Evolutionary conservation across 2,797 vertebrate species (phyloP).

Genomic region (Neopelma chrysocephalum): DNA sequence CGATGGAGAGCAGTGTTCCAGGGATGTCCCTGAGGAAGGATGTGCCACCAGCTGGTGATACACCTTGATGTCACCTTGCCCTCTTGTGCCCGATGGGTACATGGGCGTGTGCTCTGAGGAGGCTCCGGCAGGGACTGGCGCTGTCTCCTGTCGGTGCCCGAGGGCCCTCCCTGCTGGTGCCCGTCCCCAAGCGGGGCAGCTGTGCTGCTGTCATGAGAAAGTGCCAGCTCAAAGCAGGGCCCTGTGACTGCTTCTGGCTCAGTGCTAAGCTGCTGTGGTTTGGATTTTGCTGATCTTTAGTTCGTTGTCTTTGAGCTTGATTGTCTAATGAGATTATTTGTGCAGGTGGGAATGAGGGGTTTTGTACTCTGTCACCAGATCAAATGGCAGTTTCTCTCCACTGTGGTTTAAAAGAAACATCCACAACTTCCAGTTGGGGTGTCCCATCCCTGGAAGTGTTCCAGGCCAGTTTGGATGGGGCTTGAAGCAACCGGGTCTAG

Average conservation of each 20-base stretch:
- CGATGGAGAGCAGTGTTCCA: background rate
- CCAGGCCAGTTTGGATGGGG: background rate
- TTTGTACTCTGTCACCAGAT: background rate
- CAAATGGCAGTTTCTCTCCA: background rate
- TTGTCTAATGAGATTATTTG: background rate
- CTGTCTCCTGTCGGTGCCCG: background rate
- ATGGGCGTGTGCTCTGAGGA: fast-evolving
- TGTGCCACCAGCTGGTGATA: fast-evolving
- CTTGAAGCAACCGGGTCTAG: background rate
- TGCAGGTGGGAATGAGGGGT: background rate
- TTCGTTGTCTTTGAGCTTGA: background rate
- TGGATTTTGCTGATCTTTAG: background rate
- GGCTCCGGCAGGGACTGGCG: background rate
- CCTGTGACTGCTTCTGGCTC: background rate
- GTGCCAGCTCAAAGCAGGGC: background rate
- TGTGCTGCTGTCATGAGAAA: fast-evolving
- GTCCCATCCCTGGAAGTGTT: background rate
- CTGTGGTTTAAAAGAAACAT: background rate
- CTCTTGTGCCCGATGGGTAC: background rate
- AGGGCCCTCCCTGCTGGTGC: background rate
- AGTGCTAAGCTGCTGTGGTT: background rate
- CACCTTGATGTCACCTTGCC: background rate
- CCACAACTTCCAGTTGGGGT: background rate
- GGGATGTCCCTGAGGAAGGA: background rate
- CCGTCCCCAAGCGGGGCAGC: background rate